A percentile compares a stretch with the other conserved stretches of the same genome.
Evolutionary conservation across 2,888 invertebrate species (phyloP).

Genomic region (Pollenia angustigena): DNA sequence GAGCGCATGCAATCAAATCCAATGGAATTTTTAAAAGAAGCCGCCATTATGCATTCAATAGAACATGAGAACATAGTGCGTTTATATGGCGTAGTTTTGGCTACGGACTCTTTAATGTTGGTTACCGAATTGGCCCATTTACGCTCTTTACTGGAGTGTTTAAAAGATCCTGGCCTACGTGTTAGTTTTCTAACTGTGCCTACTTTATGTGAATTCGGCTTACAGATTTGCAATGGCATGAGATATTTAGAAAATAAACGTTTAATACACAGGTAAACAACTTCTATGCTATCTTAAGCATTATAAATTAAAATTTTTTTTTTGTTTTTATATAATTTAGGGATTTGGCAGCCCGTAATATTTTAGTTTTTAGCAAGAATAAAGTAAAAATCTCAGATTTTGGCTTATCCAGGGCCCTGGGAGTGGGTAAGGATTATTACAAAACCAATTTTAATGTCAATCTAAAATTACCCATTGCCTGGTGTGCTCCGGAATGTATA

Average conservation of each 20-base stretch:
- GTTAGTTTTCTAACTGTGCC: slow-evolving; percentile 95
- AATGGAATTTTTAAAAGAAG: slow-evolving; percentile 98
- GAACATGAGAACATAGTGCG: slow-evolving; percentile 98
- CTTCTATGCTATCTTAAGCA: neutral
- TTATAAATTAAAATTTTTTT: neutral
- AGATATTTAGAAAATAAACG: slow-evolving; percentile 97
- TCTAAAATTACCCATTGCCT: slow-evolving; percentile 98
- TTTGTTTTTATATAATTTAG: slow-evolving; percentile 84
- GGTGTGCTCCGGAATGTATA: slow-evolving; percentile 99
- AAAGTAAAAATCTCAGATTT: slow-evolving; percentile 99
- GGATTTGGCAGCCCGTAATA: slow-evolving; percentile 98
- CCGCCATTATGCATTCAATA: slow-evolving; percentile 98
- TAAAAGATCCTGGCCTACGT: slow-evolving; percentile 95
- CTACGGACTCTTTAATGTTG: slow-evolving; percentile 93
- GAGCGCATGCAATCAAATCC: slow-evolving; percentile 98
- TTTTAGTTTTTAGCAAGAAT: slow-evolving; percentile 97
- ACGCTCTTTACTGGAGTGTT: slow-evolving; percentile 96
- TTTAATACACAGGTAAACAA: slow-evolving; percentile 93
- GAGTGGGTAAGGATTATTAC: slow-evolving; percentile 99
- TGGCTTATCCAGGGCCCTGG: slow-evolving; percentile 96
- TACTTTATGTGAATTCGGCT: slow-evolving; percentile 96
- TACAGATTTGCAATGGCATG: slow-evolving; percentile 99
- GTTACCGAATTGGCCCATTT: slow-evolving; percentile 97
- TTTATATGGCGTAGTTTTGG: slow-evolving; percentile 98
- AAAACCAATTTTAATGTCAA: slow-evolving; percentile 99